phyloP scores from a whole-genome alignment of 1,140 invertebrate species.

The Contarinia nasturtii region DNA sequence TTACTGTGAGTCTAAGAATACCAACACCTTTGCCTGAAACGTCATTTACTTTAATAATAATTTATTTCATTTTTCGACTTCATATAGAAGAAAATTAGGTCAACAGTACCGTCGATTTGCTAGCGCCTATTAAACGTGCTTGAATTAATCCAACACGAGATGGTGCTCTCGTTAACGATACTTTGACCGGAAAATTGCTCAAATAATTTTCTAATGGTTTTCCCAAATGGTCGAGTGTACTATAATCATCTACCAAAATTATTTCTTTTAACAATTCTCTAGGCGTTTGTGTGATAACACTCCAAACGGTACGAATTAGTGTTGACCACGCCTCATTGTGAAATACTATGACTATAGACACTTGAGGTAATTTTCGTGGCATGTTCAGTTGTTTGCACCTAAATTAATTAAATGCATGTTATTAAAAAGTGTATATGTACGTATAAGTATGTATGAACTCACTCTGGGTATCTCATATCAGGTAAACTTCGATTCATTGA shows the following conservation, averaged over 20 bases:
- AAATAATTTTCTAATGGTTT: constrained; percentile 79
- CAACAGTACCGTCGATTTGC: constrained; percentile 44
- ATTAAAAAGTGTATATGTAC: too few species aligned
- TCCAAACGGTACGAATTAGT: constrained; percentile 84
- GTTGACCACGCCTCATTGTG: constrained; percentile 97
- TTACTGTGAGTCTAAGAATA: too few species aligned
- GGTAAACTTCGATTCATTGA: constrained; percentile 86
- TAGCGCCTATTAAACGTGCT: constrained; percentile 77
- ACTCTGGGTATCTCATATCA: constrained; percentile 84
- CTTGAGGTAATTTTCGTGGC: constrained; percentile 57
- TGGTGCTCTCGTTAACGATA: constrained; percentile 61
- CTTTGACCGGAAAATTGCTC: constrained; percentile 59
- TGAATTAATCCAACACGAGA: constrained; percentile 84
- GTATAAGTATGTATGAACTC: constrained; percentile 13
- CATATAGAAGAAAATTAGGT: too few species aligned
- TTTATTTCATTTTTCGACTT: too few species aligned
- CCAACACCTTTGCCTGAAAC: too few species aligned
- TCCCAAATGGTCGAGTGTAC: constrained; percentile 60
- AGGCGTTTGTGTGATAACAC: constrained; percentile 85
- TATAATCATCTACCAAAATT: constrained; percentile 89
- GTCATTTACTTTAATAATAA: too few species aligned
- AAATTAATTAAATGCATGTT: constrained; percentile 5
- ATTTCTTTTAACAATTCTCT: constrained; percentile 73
- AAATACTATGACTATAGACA: constrained; percentile 90
- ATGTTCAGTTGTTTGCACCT: constrained; percentile 54